Evolutionary conservation across 2,113 vertebrate species (phyloP).

Genomic region (Machaerirhynchus nigripectus): DNA sequence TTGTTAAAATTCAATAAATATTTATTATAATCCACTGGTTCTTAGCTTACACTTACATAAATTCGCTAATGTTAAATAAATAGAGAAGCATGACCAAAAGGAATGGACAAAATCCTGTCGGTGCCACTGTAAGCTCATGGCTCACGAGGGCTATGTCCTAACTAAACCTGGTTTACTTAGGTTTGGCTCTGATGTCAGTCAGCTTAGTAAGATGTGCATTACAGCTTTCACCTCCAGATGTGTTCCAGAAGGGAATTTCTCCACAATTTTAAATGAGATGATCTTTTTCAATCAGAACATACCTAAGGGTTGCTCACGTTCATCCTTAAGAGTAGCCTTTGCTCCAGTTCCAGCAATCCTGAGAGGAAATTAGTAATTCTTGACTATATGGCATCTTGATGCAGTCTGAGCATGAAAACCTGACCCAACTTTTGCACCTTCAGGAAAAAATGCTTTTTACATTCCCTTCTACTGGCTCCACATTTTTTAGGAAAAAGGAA

Average conservation of each 20-base stretch:
- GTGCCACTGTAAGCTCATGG: neutral
- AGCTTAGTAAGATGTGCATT: neutral
- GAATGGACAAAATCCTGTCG: neutral
- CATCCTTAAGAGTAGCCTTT: neutral
- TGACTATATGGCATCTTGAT: neutral
- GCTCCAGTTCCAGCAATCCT: neutral
- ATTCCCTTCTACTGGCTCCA: neutral
- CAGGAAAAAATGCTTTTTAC: neutral
- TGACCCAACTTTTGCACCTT: neutral
- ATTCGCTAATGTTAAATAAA: slow-evolving; percentile 42
- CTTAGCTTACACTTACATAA: slow-evolving; percentile 42
- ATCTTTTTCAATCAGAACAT: neutral
- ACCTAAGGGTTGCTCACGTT: neutral
- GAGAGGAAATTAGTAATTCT: neutral
- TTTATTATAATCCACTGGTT: slow-evolving; percentile 41
- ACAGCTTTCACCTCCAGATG: neutral
- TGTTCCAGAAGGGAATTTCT: neutral
- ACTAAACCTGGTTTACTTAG: neutral
- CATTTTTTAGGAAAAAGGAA: neutral
- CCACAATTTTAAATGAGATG: neutral
- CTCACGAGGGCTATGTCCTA: neutral
- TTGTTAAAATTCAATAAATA: slow-evolving; percentile 62
- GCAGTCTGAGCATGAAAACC: neutral
- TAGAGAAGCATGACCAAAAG: neutral
- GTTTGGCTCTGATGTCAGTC: neutral